Conservation (phyloP, 2,888 invertebrate species). For the Tinea pellionella region DNA sequence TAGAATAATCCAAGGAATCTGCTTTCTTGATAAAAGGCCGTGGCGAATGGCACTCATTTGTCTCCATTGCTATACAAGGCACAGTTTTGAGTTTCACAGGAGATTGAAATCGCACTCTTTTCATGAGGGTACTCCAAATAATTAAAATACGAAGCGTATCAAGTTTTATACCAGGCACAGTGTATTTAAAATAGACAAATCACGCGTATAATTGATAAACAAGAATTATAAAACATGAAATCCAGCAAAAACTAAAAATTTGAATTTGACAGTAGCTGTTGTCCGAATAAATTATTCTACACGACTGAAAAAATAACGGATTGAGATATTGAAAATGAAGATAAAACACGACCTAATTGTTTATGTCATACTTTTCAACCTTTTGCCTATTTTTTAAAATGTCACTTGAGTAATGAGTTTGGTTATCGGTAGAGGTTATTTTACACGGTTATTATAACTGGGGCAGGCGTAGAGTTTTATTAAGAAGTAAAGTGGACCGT, state of each 20-base stretch:
- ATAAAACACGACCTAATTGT: too few species aligned
- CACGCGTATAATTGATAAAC: constrained; percentile 2
- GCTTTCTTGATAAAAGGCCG: constrained; percentile 43
- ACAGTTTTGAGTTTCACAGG: constrained; percentile 24
- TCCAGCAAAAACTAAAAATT: constrained; percentile 12
- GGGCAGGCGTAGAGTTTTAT: too few species aligned
- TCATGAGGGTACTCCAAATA: constrained; percentile 29
- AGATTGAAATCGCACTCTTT: constrained; percentile 56
- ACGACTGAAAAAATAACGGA: too few species aligned
- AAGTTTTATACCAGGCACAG: background rate
- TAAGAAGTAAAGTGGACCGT: too few species aligned
- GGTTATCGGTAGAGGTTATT: too few species aligned
- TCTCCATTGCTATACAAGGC: constrained; percentile 31
- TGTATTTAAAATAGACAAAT: background rate
- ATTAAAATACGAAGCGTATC: background rate
- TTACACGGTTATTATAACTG: too few species aligned
- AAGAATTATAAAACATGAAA: constrained; percentile 4
- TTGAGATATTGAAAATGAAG: too few species aligned
- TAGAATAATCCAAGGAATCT: background rate
- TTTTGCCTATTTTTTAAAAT: too few species aligned
- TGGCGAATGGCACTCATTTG: constrained; percentile 51
- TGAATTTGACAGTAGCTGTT: constrained; percentile 15
- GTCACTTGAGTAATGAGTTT: too few species aligned
- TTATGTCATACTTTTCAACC: too few species aligned
- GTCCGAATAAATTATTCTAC: constrained; percentile 15